A percentile compares a stretch with the other conserved stretches of the same genome.
phyloP scores from a whole-genome alignment of 2,113 vertebrate species.

The Coregonus clupeaformis region DNA sequence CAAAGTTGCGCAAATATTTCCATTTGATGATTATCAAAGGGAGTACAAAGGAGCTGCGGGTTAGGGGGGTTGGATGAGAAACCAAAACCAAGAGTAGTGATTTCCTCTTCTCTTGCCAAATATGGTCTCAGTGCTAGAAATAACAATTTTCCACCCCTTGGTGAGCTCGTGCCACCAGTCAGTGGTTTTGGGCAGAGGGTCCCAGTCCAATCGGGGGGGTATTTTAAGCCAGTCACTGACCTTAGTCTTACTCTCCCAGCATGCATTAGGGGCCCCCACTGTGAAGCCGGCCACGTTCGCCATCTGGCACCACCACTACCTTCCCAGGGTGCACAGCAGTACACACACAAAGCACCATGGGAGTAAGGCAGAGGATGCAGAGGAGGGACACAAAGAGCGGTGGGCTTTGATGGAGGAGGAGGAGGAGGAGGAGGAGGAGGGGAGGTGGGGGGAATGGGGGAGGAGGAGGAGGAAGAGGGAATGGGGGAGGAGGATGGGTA shows the following conservation, averaged over 20 bases:
- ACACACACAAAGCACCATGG: not conserved
- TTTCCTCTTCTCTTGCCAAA: conserved; percentile 63
- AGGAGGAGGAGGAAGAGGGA: no score
- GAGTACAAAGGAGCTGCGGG: conserved; percentile 38
- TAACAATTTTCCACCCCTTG: conserved; percentile 53
- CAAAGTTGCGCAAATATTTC: conserved; percentile 12
- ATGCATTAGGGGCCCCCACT: conserved; percentile 36
- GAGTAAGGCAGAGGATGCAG: not conserved
- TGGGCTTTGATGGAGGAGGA: not conserved
- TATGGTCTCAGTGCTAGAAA: conserved; percentile 58
- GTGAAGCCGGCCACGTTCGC: conserved; percentile 47
- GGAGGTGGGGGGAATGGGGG: no score
- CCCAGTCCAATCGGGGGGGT: not conserved
- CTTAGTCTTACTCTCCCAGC: conserved; percentile 46
- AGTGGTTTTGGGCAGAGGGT: conserved; percentile 22
- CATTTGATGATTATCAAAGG: conserved; percentile 57
- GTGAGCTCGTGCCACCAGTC: conserved; percentile 36
- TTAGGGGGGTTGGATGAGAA: conserved; percentile 43
- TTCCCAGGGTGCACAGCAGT: conserved; percentile 43
- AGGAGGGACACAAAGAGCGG: not conserved
- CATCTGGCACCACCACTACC: conserved; percentile 50
- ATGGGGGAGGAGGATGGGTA: not conserved
- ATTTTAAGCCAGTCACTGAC: conserved; percentile 48
- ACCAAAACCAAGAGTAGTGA: conserved; percentile 36
- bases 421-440: not conserved